Evolutionary conservation across 1,140 invertebrate genomes (phyloP), one percentile per base, ranked within the genome.

Genomic region (Halictus rubicundus): DNA sequence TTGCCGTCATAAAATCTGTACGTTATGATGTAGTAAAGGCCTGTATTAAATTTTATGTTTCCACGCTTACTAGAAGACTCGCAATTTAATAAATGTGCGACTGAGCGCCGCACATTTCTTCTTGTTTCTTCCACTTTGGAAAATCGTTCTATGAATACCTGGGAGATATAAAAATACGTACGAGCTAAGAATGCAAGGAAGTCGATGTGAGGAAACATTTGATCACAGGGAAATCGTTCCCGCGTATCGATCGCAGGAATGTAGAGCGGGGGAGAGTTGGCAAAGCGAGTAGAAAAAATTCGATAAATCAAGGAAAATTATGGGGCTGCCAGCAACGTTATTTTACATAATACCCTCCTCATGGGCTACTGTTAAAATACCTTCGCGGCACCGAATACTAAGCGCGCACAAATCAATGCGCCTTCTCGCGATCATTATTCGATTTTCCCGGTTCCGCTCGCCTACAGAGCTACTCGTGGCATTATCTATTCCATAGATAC

Each of bases 301-400:
- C 39, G 52, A n/a, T 64, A 84, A 80, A 78, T 80, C 57, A 61
- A 39, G 21, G 75, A 23, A 77, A 87, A 85, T 87, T 68, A 84
- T 85, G 61, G 73, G 57, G 5, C 32, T 81, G 19, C 16, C 19
- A 54, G 52, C 37, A 23, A 57, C 49, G 74, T 78, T 54, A 57
- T 46, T 84, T 82, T 82, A 63, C 73, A 83, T 87, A 86, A 86
- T 87, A 79, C 25, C 59, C 65, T 71, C 63, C 71, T 70, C 70
- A 69, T 64, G 84, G 70, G 75, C 84, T 78, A 81, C 86, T 80
- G 73, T 86, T 84, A 66, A 82, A 84, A 74, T 84, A 5, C 25
- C 59, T 79, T 73, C 25, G 49, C 32, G 57, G 64, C 72, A 57
- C 21, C 60, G 39, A 32, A 25, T 78, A n/a, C 8, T 16, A 64